Evolutionary conservation across 2,888 invertebrate species (phyloP), one percentile per base, ranked within the genome.

Genomic region (Macropis europaea): DNA sequence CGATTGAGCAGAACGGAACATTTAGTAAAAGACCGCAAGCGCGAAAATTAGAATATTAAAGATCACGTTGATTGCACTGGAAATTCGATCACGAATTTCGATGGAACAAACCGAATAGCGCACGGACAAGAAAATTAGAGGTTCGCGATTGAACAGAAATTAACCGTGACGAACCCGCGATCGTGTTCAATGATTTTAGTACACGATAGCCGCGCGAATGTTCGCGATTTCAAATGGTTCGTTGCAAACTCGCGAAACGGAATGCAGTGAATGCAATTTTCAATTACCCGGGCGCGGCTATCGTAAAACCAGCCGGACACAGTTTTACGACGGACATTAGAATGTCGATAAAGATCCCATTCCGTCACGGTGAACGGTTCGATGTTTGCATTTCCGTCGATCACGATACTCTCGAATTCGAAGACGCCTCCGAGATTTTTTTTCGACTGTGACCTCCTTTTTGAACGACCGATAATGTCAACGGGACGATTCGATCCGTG

Each of bases 211-310:
- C 68, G 63, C 32, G 32, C 54, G 48, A 61, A 38, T 61, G 52
- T 56, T 61, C 32, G 61, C 71, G 62, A 56, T 71, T 45, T 13
- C 54, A 22, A 32, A 62, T 52, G 50, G 53, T 57, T 42, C 54
- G 54, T 52, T 77, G 72, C 63, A 34, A 70, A 60, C 68, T 63
- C 72, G 64, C 24, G 45, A 48, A 53, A 60, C 43, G 48, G 50
- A 67, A 67, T 59, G 54, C 28, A 42, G 24, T 48, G 74, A 74
- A 76, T 69, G 72, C 74, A 72, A 77, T 81, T 80, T 84, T 82
- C 81, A 84, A 84, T 84, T 84, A 84, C 73, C n/a, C 79, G 73
- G 69, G 73, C 77, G 76, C 68, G 64, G 52, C 72, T 59, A 38
- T 82, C 75, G 75, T 84, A 79, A 82, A 82, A 47, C 59, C 63